phyloP scores from a whole-genome alignment of 2,888 invertebrate species.

The Acanthoscelides obtectus region DNA sequence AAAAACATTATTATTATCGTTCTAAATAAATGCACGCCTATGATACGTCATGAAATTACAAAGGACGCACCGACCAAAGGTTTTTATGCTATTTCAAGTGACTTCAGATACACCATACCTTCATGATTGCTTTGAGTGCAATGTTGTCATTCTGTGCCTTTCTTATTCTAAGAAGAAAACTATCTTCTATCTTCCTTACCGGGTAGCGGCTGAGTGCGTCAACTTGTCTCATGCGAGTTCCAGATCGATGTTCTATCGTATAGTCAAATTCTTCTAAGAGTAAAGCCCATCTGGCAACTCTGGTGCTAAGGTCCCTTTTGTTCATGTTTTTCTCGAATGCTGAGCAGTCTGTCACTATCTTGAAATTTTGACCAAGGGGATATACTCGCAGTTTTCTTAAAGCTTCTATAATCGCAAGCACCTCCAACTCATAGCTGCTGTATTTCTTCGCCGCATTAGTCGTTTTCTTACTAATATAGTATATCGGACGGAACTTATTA shows the following conservation, averaged over 20 bases:
- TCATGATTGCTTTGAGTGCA: too few relatives aligned
- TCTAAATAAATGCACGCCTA: too few relatives aligned
- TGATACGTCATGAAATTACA: too few relatives aligned
- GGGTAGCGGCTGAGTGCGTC: slow-evolving; percentile 31
- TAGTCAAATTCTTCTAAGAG: slow-evolving; percentile 32
- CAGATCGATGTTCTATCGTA: slow-evolving; percentile 29
- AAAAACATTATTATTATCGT: too few relatives aligned
- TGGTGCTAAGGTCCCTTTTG: slow-evolving; percentile 29
- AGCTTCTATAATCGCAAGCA: slow-evolving; percentile 35
- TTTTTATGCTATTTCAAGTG: too few relatives aligned
- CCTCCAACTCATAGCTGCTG: slow-evolving; percentile 38
- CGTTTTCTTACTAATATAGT: slow-evolving; percentile 28
- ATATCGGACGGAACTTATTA: slow-evolving; percentile 9
- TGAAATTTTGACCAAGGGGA: slow-evolving; percentile 32
- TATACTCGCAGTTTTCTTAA: slow-evolving; percentile 36
- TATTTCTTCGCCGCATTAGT: slow-evolving; percentile 32
- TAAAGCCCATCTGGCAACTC: slow-evolving; percentile 35
- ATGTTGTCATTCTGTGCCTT: too few relatives aligned
- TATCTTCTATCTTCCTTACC: too few relatives aligned
- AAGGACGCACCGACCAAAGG: too few relatives aligned
- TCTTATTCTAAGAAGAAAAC: too few relatives aligned
- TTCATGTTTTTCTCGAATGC: slow-evolving; percentile 34
- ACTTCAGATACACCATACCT: too few relatives aligned
- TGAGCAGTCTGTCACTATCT: slow-evolving; percentile 36
- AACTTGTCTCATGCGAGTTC: slow-evolving; percentile 29